Percentiles rank a stretch among this genome's conserved stretches.
Evolutionary conservation across 2,888 invertebrate species (phyloP).

Genomic region (Lapara coniferarum): DNA sequence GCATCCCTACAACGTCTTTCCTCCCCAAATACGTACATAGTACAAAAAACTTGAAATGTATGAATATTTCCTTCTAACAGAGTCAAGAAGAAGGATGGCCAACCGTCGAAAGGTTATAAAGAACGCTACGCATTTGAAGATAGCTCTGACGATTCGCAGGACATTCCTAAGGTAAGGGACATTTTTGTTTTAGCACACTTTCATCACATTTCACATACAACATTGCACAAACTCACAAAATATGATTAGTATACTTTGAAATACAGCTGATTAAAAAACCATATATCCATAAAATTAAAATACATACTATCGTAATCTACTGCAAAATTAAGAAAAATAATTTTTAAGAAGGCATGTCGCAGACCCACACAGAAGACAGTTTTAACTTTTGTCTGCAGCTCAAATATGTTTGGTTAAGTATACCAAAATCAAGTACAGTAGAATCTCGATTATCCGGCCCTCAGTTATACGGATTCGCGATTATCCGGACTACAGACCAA

Average conservation of each 20-base stretch:
- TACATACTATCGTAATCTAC: no score
- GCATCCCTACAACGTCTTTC: no score
- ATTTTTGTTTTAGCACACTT: background rate
- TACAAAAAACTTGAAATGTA: background rate
- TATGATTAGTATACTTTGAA: no score
- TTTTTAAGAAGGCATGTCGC: background rate
- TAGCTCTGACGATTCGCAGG: conserved; percentile 78
- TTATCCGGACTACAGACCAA: no score
- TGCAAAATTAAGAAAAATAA: no score
- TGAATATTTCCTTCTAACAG: conserved; percentile 56
- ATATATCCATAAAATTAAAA: no score
- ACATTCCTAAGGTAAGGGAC: conserved; percentile 61
- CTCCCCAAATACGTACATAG: no score
- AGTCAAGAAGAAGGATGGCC: conserved; percentile 84
- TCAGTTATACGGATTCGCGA: no score
- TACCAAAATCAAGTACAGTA: no score
- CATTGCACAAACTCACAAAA: background rate
- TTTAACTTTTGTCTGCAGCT: background rate
- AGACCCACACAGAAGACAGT: background rate
- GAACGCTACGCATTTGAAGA: conserved; percentile 80
- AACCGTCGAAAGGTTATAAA: conserved; percentile 80
- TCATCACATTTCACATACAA: background rate
- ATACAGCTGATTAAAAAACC: no score
- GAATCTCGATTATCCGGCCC: no score
- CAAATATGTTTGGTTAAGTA: no score